These are phyloP conservation scores for Zelleria hepariella DNA, from an alignment of 2,888 invertebrate genomes.

Conservation along the genomic window DNA sequence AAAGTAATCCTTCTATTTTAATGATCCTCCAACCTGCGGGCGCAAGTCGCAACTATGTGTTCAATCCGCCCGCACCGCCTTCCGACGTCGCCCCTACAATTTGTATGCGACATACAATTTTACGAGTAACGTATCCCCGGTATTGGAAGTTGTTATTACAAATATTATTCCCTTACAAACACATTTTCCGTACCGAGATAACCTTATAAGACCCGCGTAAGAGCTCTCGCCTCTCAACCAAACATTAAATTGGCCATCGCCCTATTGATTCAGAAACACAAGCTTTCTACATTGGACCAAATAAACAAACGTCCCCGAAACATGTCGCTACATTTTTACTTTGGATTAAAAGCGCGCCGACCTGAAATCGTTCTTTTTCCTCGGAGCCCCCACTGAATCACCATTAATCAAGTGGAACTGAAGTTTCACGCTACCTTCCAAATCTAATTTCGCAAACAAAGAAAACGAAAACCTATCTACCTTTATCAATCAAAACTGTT, in stretches of 20 bases:
- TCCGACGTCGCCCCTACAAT: constrained; percentile 22
- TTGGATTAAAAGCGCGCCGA: not conserved
- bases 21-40: constrained; percentile 61
- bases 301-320: not conserved
- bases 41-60: constrained; percentile 64
- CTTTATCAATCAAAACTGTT: constrained; percentile 71
- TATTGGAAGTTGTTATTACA: constrained; percentile 4
- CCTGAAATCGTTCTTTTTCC: constrained; percentile 37
- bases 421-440: constrained; percentile 59
- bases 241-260: not conserved
- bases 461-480: constrained; percentile 69
- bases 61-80: constrained; percentile 36
- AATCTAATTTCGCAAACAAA: constrained; percentile 70
- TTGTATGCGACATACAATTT: constrained; percentile 21
- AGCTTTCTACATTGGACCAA: not conserved
- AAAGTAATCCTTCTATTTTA: constrained; percentile 69
- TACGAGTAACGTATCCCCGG: not conserved
- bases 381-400: constrained; percentile 40
- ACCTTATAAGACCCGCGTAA: not conserved
- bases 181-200: constrained; percentile 16
- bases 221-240: not conserved
- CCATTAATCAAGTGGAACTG: constrained; percentile 67
- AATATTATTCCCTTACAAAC: constrained; percentile 32
- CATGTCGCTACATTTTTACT: not conserved
- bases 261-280: not conserved